phyloP scores from a whole-genome alignment of 30 jellyfish, hydroid and myxozoan genomes.

The Turritopsis rubra region DNA sequence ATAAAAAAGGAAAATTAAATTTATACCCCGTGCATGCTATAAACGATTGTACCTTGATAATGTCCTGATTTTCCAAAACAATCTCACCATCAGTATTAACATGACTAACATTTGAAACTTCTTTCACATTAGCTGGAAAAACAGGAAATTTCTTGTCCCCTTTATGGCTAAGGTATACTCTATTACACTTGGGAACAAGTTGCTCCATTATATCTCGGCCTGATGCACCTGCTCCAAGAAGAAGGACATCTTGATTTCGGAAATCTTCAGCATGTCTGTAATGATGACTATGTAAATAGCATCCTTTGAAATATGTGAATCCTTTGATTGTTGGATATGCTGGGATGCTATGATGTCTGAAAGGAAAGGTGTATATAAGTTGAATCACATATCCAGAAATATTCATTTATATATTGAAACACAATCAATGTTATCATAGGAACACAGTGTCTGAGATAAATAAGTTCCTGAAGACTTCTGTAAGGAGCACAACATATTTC shows the following conservation, averaged over 20 bases:
- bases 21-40: constrained; percentile 67
- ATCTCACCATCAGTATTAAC: constrained; percentile 40
- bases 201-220: constrained; percentile 75
- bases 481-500: too few species aligned
- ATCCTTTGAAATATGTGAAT: constrained; percentile 44
- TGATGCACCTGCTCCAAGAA: constrained; percentile 76
- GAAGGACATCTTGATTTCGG: constrained; percentile 28
- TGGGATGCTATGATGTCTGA: constrained; percentile 63
- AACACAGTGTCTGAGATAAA: too few species aligned
- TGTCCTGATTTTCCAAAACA: constrained; percentile 43
- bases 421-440: too few species aligned
- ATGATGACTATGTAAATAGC: constrained; percentile 53
- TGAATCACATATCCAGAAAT: too few species aligned
- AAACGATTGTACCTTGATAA: constrained; percentile 35
- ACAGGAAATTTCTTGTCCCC: constrained; percentile 18
- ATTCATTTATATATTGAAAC: too few species aligned
- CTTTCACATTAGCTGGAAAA: constrained; percentile 42
- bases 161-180: constrained; percentile 45
- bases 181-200: constrained; percentile 42
- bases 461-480: too few species aligned
- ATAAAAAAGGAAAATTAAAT: constrained; percentile 54
- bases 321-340: constrained; percentile 45
- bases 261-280: constrained; percentile 62
- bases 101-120: constrained; percentile 28
- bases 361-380: background rate